Evolutionary conservation across 2,113 vertebrate species (phyloP), one percentile per base, ranked within the genome.

Genomic region (Hippocampus comes): DNA sequence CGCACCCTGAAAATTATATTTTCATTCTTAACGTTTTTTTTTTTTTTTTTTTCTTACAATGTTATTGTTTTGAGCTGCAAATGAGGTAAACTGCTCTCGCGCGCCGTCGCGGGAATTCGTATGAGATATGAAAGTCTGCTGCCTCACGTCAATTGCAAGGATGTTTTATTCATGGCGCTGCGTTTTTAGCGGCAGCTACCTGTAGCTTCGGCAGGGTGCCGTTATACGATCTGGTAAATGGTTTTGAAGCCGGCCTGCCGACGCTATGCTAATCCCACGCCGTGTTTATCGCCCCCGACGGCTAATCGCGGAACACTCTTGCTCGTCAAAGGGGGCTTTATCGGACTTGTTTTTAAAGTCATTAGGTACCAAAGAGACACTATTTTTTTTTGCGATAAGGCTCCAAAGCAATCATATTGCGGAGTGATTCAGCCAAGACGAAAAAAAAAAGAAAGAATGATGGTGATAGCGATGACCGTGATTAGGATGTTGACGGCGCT

Each of bases 121-220:
- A 84, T 89, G 86, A 83, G 82, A 91, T 89, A 80, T 84, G 67
- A 82, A 87, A 85, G 83, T 84, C 83, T 70, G 82, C 88, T 87
- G 87, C 85, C 68, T 92, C 90, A 91, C 88, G 86, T 89, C 92
- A 92, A 92, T 91, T 78, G 68, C 57, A 3, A 30, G 15, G 17
- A 92, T 92, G 90, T 92, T 91, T 93, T 92, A 92, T 93, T 92
- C 90, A 93, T 92, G 25, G 21, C 5, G 59, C 9, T 64, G 67
- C 61, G 55, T 21, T 71, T 74, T 67, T 42, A 49, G 75, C 78
- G 63, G 25, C 25, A 49, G 73, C 76, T 85, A 89, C 88, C 84
- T 91, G 88, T 87, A 70, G 78, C 76, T 76, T 84, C 63, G 82
- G 78, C 82, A 23, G 30, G 68, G 84, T 86, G 70, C 81, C 61